Conservation (phyloP, 2,888 invertebrate genomes). For the Harpalus rufipes region DNA sequence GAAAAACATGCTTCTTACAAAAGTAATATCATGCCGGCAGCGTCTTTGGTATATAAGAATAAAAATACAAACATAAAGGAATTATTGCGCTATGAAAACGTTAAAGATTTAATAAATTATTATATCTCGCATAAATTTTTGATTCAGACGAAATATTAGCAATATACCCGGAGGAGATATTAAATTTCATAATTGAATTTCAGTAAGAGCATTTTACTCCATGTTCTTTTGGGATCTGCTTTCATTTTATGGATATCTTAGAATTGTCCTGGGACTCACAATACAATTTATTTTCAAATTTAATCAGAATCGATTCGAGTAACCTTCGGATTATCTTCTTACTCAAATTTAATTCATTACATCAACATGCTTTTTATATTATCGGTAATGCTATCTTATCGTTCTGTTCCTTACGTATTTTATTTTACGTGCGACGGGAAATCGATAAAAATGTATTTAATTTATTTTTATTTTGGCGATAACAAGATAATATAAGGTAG, state of each 20-base stretch:
- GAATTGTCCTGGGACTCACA: conserved; percentile 48
- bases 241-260: conserved; percentile 28
- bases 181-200: conserved; percentile 63
- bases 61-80: conserved; percentile 2
- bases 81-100: conserved; percentile 1
- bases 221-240: conserved; percentile 24
- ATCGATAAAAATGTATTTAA: conserved; percentile 30
- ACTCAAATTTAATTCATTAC: conserved; percentile 44
- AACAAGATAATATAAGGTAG: not conserved
- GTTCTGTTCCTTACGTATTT: not conserved
- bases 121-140: conserved; percentile 47
- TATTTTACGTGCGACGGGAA: not conserved
- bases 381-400: conserved; percentile 23
- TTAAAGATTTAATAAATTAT: conserved; percentile 19
- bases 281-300: conserved; percentile 60
- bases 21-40: not conserved
- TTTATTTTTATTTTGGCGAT: not conserved
- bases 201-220: conserved; percentile 55
- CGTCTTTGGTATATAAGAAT: not conserved
- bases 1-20: not conserved
- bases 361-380: conserved; percentile 36
- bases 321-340: conserved; percentile 12
- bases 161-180: conserved; percentile 46
- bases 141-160: conserved; percentile 23
- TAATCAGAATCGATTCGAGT: conserved; percentile 38